Evolutionary conservation across 2,888 invertebrate genomes (phyloP), one percentile per base, ranked within the genome.

Genomic region (Eupeodes luniger): DNA sequence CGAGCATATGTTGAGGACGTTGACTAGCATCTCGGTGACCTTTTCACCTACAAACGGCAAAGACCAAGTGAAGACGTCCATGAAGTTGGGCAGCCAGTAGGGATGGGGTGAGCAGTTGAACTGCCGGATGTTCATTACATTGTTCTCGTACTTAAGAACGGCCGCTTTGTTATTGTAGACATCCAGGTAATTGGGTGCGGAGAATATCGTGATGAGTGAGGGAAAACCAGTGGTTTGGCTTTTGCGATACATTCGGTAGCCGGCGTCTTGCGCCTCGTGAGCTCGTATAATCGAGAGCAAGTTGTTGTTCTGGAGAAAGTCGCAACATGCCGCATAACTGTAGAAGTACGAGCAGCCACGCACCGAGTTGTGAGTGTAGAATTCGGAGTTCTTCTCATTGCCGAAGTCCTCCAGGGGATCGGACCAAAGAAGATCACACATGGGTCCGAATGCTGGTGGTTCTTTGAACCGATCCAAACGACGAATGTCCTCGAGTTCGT

Each of bases 11-110:
- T 98, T 99, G 94, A 99, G 96, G 91, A 99, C 99, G 95, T 99
- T 99, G 91, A 99, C 99, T 94, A 99, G 95, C 99, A 99, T 99
- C 95, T 99, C 99, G 92, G 99, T 99, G 90, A 99, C 99, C 82
- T 96, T 99, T 94, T 99, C 99, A 90, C 99, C 99, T 90, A 99
- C 99, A 94, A 99, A 99, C 90, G 99, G 99, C 94, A 99, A 95
- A 90, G 99, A 99, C 99, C 99, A 99, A 92, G 99, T 99, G 95
- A 99, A 99, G 89, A 99, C 99, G 95, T 99, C 99, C 99, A 99
- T 99, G 95, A 99, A 99, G 94, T 99, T 99, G 91, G 99, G 99
- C 94, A 99, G 95, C 99, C 99, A 99, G 94, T 99, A 99, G 49
- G 99, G 99, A 95, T 99, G 99, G 89, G 99, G 99, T 91, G 99